Evolutionary conservation across 2,113 vertebrate genomes (phyloP), one percentile per base, ranked within the genome.

Genomic region (Brienomyrus brachyistius): DNA sequence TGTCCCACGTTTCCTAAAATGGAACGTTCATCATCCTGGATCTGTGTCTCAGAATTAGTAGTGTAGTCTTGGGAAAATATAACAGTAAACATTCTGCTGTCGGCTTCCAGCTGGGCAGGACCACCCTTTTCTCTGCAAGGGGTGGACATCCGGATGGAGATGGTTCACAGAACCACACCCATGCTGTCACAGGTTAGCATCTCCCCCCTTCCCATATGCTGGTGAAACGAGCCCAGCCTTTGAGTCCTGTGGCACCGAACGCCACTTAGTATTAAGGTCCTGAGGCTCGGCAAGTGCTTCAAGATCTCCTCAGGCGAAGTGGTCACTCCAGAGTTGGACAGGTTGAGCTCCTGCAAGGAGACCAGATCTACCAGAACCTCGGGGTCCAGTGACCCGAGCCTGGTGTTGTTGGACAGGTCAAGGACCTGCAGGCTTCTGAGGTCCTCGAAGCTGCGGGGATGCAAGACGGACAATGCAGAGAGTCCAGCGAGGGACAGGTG

Each of bases 331-430:
- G 98, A 97, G 90, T 96, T 96, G 0, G 97, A 97, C 90, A 99
- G 93, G 90, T 98, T 97, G 90, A 99, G 96, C 91, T 99, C 98
- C 82, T 98, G 98, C 80, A 99, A 92, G 15, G 97, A 96, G 51
- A 91, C 93, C 50, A 99, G 94, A 88, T 96, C 97, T 0, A 92
- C 95, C 87, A 98, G 97, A 1, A 97, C 95, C 5, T 95, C 95
- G 0, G 96, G 92, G 48, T 91, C 94, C 47, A 97, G 90, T 13
- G 93, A 95, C 77, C 93, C 95, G 19, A 99, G 93, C 11, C 94
- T 92, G 1, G 93, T 94, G 91, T 98, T 98, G 92, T 93, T 96
- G 0, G 98, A 99, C 10, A 99, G 95, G 93, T 99, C 98, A 51
- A 99, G 93, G 45, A 97, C 96, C 90, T 98, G 98, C 21, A 99